Percentiles rank a stretch among this genome's conserved stretches.
Conservation (phyloP, 1,140 invertebrate species). For the Teleopsis dalmanni region DNA sequence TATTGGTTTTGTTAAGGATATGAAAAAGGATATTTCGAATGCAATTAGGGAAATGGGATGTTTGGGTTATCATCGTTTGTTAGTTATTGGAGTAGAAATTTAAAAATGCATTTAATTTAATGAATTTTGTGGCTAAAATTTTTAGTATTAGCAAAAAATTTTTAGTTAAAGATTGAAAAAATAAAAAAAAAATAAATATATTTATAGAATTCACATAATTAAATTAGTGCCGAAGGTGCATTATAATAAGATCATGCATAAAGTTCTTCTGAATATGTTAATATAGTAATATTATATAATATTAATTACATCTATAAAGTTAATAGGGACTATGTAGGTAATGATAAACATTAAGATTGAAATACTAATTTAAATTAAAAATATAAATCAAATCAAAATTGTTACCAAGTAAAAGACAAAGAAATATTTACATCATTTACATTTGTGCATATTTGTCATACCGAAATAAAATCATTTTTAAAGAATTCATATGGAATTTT, state of each 20-base stretch:
- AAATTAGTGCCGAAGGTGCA: slow-evolving; percentile 4
- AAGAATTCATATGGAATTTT: too few species aligned
- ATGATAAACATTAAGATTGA: too few species aligned
- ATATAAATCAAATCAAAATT: too few species aligned
- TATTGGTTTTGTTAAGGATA: not conserved
- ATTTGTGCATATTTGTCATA: too few species aligned
- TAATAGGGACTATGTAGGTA: too few species aligned
- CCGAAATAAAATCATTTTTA: too few species aligned
- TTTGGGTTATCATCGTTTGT: slow-evolving; percentile 25
- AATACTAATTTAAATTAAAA: too few species aligned
- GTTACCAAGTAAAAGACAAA: too few species aligned
- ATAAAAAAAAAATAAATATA: slow-evolving; percentile 2
- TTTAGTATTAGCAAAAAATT: not conserved
- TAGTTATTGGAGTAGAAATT: not conserved
- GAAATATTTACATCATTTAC: too few species aligned
- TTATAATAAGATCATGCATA: not conserved
- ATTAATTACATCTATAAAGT: too few species aligned
- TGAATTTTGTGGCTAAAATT: not conserved
- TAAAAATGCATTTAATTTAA: not conserved
- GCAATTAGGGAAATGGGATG: slow-evolving; percentile 40
- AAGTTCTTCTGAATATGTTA: not conserved
- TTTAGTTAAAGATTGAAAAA: not conserved
- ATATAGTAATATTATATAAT: too few species aligned
- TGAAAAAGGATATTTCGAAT: slow-evolving; percentile 36
- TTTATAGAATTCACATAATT: not conserved